Percentiles rank a stretch among this genome's conserved stretches.
Evolutionary conservation across 2,888 invertebrate genomes (phyloP).

Genomic region (Elmis aenea): DNA sequence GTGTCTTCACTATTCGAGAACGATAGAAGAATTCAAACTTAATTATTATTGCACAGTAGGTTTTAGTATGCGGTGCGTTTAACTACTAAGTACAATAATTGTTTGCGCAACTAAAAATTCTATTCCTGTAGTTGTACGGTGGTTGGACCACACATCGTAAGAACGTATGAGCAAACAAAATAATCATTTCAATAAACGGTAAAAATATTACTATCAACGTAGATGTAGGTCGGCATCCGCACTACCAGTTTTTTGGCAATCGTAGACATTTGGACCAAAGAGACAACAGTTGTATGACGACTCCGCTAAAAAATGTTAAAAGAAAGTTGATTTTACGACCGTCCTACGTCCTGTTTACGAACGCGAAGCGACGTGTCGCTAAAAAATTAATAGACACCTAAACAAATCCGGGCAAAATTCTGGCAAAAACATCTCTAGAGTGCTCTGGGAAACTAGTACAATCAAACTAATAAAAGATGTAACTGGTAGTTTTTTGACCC

Average conservation of each 20-base stretch:
- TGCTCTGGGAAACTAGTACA: slow-evolving; percentile 16
- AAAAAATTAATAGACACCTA: slow-evolving; percentile 19
- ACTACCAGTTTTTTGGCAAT: slow-evolving; percentile 8
- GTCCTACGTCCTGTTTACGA: slow-evolving; percentile 11
- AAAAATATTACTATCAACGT: too few species aligned
- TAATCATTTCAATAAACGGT: too few species aligned
- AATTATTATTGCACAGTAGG: too few species aligned
- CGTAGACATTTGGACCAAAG: too few species aligned
- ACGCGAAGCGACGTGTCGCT: slow-evolving; percentile 11
- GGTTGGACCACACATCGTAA: too few species aligned
- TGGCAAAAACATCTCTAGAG: slow-evolving; percentile 17
- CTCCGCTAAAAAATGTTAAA: slow-evolving; percentile 13
- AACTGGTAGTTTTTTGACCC: slow-evolving; percentile 20
- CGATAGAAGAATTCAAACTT: too few species aligned
- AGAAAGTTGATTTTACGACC: slow-evolving; percentile 17
- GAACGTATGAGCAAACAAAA: too few species aligned
- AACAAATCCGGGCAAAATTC: slow-evolving; percentile 16
- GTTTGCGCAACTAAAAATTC: too few species aligned
- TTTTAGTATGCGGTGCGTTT: too few species aligned
- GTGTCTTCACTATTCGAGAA: too few species aligned
- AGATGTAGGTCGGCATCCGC: slow-evolving; percentile 9
- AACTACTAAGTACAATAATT: too few species aligned
- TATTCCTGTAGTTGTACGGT: too few species aligned
- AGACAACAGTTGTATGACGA: slow-evolving; percentile 9
- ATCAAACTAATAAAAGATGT: slow-evolving; percentile 12